Conservation (phyloP, 2,888 invertebrate genomes). For the Hydrotaea cyrtoneurina region DNA sequence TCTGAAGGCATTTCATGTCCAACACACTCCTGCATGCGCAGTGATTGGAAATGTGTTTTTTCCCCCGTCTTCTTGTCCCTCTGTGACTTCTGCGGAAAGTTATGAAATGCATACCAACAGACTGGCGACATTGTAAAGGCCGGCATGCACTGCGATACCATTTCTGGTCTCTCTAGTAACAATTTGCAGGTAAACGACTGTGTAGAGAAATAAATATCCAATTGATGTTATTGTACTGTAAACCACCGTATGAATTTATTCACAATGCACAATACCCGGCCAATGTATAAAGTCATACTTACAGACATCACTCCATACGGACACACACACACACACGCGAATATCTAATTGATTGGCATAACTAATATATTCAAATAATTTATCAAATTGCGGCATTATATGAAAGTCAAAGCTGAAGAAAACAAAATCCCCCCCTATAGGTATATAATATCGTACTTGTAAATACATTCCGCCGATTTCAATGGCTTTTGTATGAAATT, state of each 20-base stretch:
- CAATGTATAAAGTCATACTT: background rate
- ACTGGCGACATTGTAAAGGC: background rate
- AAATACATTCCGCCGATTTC: conserved; percentile 19
- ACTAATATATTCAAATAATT: conserved; percentile 66
- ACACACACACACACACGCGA: background rate
- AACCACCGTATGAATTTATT: conserved; percentile 12
- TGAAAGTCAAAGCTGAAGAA: conserved; percentile 27
- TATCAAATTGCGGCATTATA: conserved; percentile 53
- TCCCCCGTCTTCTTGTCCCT: no score
- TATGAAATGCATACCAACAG: conserved; percentile 36
- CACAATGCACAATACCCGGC: conserved; percentile 37
- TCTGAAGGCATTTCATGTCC: conserved; percentile 14
- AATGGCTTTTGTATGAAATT: conserved; percentile 44
- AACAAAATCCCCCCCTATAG: conserved; percentile 3
- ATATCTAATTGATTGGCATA: conserved; percentile 59
- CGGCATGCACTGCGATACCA: conserved; percentile 10
- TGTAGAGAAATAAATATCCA: background rate
- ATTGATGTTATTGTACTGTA: background rate
- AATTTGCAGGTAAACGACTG: conserved; percentile 25
- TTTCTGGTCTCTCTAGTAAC: conserved; percentile 16
- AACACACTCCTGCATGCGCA: conserved; percentile 43
- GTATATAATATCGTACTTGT: background rate
- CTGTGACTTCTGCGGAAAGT: conserved; percentile 58
- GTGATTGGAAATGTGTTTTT: conserved; percentile 17
- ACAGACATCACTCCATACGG: background rate